phyloP scores from a whole-genome alignment of 2,888 invertebrate species.

The Alentia gelatinosa region DNA sequence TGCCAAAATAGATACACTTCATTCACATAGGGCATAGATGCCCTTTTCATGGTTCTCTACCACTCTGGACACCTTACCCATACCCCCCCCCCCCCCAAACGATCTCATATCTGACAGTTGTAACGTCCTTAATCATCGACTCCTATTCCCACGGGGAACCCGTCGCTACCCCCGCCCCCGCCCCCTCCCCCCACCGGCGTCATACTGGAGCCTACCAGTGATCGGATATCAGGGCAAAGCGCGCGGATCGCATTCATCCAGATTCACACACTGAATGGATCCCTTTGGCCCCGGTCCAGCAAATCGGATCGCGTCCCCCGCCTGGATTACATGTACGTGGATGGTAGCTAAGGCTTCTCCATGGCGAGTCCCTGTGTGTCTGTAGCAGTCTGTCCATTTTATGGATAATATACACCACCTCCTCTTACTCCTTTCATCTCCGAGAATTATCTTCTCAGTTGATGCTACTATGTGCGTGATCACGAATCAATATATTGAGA shows the following conservation, averaged over 20 bases:
- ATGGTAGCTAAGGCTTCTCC: too few relatives aligned
- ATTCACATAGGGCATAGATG: too few relatives aligned
- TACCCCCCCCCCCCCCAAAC: not conserved
- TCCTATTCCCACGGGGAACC: too few relatives aligned
- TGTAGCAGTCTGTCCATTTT: too few relatives aligned
- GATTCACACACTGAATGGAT: slow-evolving; percentile 11
- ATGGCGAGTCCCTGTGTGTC: too few relatives aligned
- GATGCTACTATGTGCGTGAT: too few relatives aligned
- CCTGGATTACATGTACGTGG: not conserved
- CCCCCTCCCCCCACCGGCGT: not conserved
- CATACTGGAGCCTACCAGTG: not conserved
- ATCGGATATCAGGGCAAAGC: slow-evolving; percentile 24
- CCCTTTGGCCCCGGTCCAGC: not conserved
- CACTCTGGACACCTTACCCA: not conserved
- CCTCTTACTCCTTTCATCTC: too few relatives aligned
- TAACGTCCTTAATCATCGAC: not conserved
- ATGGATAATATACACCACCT: too few relatives aligned
- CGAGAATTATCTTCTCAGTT: too few relatives aligned
- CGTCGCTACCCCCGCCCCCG: not conserved
- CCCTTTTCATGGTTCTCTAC: too few relatives aligned
- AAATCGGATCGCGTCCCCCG: slow-evolving; percentile 8
- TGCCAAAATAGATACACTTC: too few relatives aligned
- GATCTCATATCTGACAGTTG: not conserved
- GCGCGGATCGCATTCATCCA: slow-evolving; percentile 29
- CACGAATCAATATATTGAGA: too few relatives aligned